These are phyloP conservation scores for Sminthurinus aureus DNA, from an alignment of 2,888 invertebrate species.

Conservation along the genomic window DNA sequence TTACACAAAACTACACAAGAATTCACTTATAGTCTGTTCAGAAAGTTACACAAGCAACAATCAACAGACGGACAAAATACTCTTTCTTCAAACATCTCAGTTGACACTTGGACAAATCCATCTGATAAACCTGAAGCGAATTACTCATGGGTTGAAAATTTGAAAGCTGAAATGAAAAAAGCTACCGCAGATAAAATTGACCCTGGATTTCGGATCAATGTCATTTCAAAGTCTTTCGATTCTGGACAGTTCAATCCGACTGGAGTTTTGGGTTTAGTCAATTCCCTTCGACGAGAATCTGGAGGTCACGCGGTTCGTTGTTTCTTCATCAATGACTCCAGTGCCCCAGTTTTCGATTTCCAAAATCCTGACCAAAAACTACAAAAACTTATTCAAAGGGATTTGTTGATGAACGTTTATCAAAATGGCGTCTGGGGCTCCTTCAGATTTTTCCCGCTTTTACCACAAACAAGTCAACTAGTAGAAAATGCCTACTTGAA, in stretches of 20 bases:
- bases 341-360: background rate
- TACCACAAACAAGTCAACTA: background rate
- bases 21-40: too few species aligned
- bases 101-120: too few species aligned
- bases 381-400: conserved; percentile 18
- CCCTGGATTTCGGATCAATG: too few species aligned
- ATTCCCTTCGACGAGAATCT: conserved; percentile 66
- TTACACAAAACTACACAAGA: too few species aligned
- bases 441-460: conserved; percentile 73
- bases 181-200: conserved; percentile 3
- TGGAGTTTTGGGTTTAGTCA: conserved; percentile 67
- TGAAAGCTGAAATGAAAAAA: conserved; percentile 76
- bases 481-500: conserved; percentile 80
- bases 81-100: too few species aligned
- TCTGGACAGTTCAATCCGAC: conserved; percentile 62
- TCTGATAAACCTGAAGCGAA: too few species aligned
- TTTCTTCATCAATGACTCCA: conserved; percentile 34
- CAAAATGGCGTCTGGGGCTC: conserved; percentile 75
- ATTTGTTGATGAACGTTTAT: conserved; percentile 43
- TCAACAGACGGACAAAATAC: too few species aligned
- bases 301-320: conserved; percentile 64
- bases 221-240: too few species aligned
- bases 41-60: too few species aligned
- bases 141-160: conserved; percentile 80
- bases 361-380: background rate